A percentile compares a stretch with the other conserved stretches of the same genome.
Conservation (phyloP, 2,113 vertebrate species). For the Apteryx mantelli region DNA sequence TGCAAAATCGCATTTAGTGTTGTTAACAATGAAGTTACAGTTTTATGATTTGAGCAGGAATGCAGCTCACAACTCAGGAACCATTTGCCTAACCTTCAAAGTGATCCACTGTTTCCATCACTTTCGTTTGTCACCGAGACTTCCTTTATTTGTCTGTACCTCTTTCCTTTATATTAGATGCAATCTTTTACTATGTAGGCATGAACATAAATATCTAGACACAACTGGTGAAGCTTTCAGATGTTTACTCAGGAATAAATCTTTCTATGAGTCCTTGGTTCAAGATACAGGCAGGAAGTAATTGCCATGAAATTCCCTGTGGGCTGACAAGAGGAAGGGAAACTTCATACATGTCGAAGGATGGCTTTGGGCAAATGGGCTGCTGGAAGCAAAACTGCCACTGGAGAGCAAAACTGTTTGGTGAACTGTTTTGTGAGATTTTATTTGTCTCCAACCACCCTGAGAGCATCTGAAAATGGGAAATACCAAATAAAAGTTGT, state of each 20-base stretch:
- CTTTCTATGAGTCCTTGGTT: slow-evolving; percentile 33
- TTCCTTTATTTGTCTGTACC: slow-evolving; percentile 24
- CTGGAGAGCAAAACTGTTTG: neutral
- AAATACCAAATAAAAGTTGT: neutral
- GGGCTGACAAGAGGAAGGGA: neutral
- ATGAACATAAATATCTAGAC: slow-evolving; percentile 30
- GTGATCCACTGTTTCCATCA: neutral
- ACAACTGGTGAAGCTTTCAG: neutral
- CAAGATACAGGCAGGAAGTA: slow-evolving; percentile 21
- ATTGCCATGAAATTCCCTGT: slow-evolving; percentile 9
- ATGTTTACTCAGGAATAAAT: slow-evolving; percentile 53
- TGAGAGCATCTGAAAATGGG: neutral
- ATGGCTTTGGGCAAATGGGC: neutral
- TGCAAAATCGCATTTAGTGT: slow-evolving; percentile 1
- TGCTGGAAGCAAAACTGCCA: neutral
- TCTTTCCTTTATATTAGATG: neutral
- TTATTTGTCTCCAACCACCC: neutral
- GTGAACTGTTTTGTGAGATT: neutral
- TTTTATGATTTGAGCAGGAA: neutral
- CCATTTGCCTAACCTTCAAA: slow-evolving; percentile 6
- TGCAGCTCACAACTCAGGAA: neutral
- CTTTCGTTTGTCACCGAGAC: neutral
- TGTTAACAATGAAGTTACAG: slow-evolving; percentile 17
- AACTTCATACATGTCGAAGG: neutral
- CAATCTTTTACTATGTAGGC: neutral